phyloP scores from a whole-genome alignment of 53 echinoderm and acorn worm genomes.

The Crossaster papposus region DNA sequence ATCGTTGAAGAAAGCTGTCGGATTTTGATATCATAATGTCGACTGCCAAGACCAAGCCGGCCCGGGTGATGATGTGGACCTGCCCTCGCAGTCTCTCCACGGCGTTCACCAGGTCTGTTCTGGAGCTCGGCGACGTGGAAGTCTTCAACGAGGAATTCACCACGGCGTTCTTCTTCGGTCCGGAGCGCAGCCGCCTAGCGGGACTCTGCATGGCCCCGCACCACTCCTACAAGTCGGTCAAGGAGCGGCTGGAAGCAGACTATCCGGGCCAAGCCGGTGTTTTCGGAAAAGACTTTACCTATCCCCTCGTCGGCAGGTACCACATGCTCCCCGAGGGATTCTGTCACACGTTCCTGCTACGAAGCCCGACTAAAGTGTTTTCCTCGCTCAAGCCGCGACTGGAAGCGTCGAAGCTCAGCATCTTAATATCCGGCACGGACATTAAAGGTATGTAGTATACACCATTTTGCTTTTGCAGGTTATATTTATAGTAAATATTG shows the following conservation, averaged over 20 bases:
- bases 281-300: conserved; percentile 74
- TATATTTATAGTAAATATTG: no score
- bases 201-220: conserved; percentile 40
- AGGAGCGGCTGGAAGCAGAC: conserved; percentile 38
- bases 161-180: conserved; percentile 67
- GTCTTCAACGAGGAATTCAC: conserved; percentile 73
- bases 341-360: conserved; percentile 73
- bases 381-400: conserved; percentile 63
- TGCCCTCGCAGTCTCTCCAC: conserved; percentile 74
- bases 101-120: conserved; percentile 64
- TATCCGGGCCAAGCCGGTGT: conserved; percentile 50
- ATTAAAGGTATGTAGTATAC: no score
- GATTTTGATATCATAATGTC: no score
- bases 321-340: conserved; percentile 74
- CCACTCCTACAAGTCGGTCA: conserved; percentile 42
- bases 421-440: conserved; percentile 30
- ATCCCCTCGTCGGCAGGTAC: conserved; percentile 45
- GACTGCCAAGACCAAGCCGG: background rate
- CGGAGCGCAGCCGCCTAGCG: conserved; percentile 33
- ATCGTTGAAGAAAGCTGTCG: background rate
- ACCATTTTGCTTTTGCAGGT: no score
- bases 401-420: conserved; percentile 42
- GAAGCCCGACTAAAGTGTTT: conserved; percentile 70
- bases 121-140: conserved; percentile 62
- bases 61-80: conserved; percentile 74